Conservation (phyloP, 2,113 vertebrate species). For the Prinia subflava region DNA sequence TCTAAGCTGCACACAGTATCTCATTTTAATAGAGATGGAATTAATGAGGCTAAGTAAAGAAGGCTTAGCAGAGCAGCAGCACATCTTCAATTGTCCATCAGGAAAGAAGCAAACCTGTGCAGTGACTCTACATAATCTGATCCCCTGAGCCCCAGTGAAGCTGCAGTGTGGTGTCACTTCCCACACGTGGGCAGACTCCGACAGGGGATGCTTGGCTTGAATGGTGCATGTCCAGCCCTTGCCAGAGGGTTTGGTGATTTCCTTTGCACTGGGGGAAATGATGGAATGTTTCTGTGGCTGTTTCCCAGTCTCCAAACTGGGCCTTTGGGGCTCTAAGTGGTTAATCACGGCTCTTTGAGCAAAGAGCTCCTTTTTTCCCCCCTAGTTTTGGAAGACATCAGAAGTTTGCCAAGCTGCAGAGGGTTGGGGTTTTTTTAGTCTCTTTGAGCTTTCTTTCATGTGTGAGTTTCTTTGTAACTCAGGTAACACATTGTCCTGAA, state of each 20-base stretch:
- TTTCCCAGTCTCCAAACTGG: background rate
- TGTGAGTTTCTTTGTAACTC: background rate
- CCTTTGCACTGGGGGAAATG: background rate
- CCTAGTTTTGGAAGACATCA: background rate
- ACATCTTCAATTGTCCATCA: background rate
- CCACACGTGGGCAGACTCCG: background rate
- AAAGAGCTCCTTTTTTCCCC: background rate
- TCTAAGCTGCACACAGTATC: background rate
- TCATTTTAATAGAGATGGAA: background rate
- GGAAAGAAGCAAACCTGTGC: background rate
- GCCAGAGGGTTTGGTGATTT: background rate
- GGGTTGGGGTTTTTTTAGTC: background rate
- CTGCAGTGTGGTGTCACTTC: background rate
- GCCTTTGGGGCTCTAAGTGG: background rate
- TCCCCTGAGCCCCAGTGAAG: background rate
- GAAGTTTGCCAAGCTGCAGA: background rate
- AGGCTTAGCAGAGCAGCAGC: background rate
- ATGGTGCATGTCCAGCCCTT: background rate
- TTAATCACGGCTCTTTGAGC: background rate
- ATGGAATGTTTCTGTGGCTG: background rate
- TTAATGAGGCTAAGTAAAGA: background rate
- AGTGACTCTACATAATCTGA: background rate
- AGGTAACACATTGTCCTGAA: background rate
- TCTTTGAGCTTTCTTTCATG: background rate
- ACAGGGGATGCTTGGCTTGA: background rate